phyloP scores from a whole-genome alignment of 1,140 invertebrate genomes.

The Steinernema feltiae region DNA sequence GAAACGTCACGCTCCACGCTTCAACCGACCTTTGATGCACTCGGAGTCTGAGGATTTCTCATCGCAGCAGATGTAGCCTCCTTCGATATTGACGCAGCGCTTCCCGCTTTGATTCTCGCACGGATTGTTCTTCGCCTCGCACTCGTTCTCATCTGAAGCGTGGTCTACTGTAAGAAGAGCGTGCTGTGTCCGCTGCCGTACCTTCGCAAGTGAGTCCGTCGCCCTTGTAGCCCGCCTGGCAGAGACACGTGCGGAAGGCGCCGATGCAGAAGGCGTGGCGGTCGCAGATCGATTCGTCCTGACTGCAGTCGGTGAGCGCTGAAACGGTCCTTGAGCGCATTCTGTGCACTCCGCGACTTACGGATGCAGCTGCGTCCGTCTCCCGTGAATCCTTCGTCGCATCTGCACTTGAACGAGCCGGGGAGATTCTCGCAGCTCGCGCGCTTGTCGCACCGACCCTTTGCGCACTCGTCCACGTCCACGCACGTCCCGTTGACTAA shows the following conservation, averaged over 20 bases:
- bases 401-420: conserved; percentile 48
- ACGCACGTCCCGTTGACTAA: conserved; percentile 29
- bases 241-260: conserved; percentile 39
- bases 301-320: conserved; percentile 42
- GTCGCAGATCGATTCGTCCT: conserved; percentile 44
- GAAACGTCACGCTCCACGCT: not conserved
- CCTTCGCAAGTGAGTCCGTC: conserved; percentile 45
- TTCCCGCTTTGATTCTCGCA: conserved; percentile 31
- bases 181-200: not conserved
- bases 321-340: conserved; percentile 23
- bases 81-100: conserved; percentile 45
- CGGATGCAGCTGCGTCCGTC: conserved; percentile 45
- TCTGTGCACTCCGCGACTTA: conserved; percentile 20
- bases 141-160: conserved; percentile 48
- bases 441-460: conserved; percentile 33
- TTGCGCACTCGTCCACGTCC: conserved; percentile 35
- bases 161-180: conserved; percentile 6
- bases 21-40: conserved; percentile 36
- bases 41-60: conserved; percentile 27
- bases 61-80: conserved; percentile 50
- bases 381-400: conserved; percentile 47
- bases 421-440: conserved; percentile 47
- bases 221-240: conserved; percentile 44
- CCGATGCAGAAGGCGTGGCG: conserved; percentile 42
- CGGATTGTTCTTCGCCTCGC: conserved; percentile 31